Evolutionary conservation across 2,888 invertebrate genomes (phyloP).

Genomic region (Melieria picta): DNA sequence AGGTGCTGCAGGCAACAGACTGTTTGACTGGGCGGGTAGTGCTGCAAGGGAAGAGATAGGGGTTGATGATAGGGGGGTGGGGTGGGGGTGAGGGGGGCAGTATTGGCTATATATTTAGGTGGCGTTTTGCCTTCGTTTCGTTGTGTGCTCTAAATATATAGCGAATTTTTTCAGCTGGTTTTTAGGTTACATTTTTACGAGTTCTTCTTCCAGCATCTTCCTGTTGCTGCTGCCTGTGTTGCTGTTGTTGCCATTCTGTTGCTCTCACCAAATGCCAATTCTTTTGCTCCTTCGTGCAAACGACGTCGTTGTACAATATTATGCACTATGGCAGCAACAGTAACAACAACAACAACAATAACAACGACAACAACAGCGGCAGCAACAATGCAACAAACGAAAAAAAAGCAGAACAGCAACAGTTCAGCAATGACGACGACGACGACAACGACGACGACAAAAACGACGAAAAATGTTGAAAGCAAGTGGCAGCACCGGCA

Average conservation of each 20-base stretch:
- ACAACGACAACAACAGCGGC: conserved; percentile 10
- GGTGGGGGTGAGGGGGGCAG: conserved; percentile 19
- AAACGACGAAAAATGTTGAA: conserved; percentile 13
- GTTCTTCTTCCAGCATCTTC: conserved; percentile 40
- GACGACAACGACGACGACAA: conserved; percentile 19
- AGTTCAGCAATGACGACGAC: not conserved
- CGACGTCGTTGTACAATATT: conserved; percentile 12
- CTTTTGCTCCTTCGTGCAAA: conserved; percentile 13
- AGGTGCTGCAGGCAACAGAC: conserved; percentile 6
- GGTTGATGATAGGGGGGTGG: no score
- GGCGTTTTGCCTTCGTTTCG: conserved; percentile 39
- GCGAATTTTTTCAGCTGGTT: conserved; percentile 58
- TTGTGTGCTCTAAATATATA: conserved; percentile 26
- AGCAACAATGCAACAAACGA: conserved; percentile 6
- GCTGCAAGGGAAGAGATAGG: no score
- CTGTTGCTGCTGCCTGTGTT: conserved; percentile 31
- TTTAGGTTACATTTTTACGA: conserved; percentile 62
- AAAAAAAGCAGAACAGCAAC: conserved; percentile 18
- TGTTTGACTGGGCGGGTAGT: not conserved
- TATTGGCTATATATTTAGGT: conserved; percentile 27
- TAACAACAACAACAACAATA: conserved; percentile 7
- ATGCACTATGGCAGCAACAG: conserved; percentile 6
- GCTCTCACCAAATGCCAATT: conserved; percentile 17
- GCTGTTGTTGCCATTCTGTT: conserved; percentile 41
- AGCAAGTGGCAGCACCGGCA: conserved; percentile 37